Conservation (phyloP, 2,888 invertebrate species). For the Lamproptera curius region DNA sequence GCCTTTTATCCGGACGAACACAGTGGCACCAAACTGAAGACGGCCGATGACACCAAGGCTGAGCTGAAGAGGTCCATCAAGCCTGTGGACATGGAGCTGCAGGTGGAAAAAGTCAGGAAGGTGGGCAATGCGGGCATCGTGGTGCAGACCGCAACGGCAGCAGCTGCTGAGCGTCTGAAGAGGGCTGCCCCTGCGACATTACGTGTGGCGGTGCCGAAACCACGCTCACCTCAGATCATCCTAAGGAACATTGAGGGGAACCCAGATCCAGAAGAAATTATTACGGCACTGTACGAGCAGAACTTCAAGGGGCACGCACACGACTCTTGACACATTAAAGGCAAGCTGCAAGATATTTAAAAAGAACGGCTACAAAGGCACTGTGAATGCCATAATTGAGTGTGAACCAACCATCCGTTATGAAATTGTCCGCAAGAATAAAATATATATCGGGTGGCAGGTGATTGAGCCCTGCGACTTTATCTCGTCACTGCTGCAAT, state of each 20-base stretch:
- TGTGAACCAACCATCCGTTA: background rate
- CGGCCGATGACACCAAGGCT: background rate
- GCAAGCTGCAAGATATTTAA: background rate
- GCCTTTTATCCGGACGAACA: background rate
- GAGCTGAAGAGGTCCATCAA: background rate
- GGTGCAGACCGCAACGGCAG: constrained; percentile 16
- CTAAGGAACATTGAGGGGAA: background rate
- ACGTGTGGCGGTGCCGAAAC: background rate
- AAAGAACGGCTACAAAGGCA: background rate
- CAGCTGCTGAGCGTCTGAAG: constrained; percentile 6
- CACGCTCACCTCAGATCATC: background rate
- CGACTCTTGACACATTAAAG: background rate
- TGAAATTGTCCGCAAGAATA: background rate
- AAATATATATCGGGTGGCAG: background rate
- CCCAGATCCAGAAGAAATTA: background rate
- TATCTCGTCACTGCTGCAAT: background rate
- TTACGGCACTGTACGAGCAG: background rate
- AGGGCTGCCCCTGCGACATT: constrained; percentile 9
- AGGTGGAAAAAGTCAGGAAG: constrained; percentile 10
- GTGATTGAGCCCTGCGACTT: background rate
- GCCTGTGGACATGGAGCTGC: background rate
- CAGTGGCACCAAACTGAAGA: too few species aligned
- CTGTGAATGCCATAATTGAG: background rate
- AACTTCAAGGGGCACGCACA: background rate
- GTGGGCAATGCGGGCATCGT: constrained; percentile 22